These are phyloP conservation scores for Mycalesis mineus DNA, from an alignment of 2,888 invertebrate species.

Conservation along the genomic window DNA sequence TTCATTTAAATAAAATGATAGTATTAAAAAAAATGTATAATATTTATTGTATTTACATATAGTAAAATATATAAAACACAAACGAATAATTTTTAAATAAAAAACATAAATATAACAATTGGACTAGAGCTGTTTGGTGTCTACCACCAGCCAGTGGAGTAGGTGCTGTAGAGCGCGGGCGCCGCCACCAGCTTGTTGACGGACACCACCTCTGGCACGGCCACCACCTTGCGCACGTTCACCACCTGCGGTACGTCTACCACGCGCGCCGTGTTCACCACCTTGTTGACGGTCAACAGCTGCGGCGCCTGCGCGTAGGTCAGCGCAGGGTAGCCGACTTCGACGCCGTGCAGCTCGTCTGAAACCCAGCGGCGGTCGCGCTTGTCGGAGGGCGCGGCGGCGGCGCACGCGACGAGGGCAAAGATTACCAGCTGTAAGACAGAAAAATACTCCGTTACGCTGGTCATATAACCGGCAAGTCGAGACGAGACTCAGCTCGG, in stretches of 20 bases:
- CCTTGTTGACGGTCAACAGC: conserved; percentile 44
- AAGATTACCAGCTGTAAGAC: conserved; percentile 23
- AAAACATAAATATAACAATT: too few relatives aligned
- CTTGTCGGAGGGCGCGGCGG: conserved; percentile 20
- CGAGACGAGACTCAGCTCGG: too few relatives aligned
- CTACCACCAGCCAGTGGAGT: background rate
- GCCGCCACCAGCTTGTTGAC: conserved; percentile 52
- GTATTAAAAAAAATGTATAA: too few relatives aligned
- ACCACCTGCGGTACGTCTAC: conserved; percentile 45
- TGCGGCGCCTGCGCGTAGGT: background rate
- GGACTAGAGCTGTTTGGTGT: too few relatives aligned
- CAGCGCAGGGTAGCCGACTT: background rate
- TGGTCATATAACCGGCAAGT: too few relatives aligned
- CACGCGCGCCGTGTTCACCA: conserved; percentile 43
- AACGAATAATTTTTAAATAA: too few relatives aligned
- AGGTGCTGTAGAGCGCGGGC: conserved; percentile 23
- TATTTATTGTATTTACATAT: too few relatives aligned
- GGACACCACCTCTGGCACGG: conserved; percentile 51
- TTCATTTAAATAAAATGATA: too few relatives aligned
- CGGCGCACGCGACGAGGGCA: conserved; percentile 24
- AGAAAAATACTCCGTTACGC: background rate
- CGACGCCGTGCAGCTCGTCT: background rate
- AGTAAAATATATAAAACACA: too few relatives aligned
- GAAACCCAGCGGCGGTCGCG: conserved; percentile 16
- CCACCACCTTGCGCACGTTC: conserved; percentile 46